phyloP scores from a whole-genome alignment of 2,888 invertebrate genomes.

The Nineta flava region DNA sequence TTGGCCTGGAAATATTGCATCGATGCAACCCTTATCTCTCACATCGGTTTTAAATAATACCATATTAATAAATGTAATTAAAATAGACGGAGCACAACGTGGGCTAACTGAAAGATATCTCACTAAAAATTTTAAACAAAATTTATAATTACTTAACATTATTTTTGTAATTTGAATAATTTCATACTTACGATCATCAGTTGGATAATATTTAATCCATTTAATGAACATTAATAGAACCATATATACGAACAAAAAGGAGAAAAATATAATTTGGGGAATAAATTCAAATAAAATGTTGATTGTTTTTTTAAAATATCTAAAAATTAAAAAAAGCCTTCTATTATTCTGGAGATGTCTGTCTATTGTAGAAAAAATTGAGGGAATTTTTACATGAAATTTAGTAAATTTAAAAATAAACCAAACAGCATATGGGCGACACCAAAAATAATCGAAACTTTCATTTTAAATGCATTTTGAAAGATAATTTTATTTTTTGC shows the following conservation, averaged over 20 bases:
- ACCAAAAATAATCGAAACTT: slow-evolving; percentile 91
- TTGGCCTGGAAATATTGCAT: slow-evolving; percentile 59
- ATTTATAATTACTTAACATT: not conserved
- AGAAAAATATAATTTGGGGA: slow-evolving; percentile 84
- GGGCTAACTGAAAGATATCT: slow-evolving; percentile 19
- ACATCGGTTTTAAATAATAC: slow-evolving; percentile 62
- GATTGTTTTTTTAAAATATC: slow-evolving; percentile 64
- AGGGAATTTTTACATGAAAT: slow-evolving; percentile 53
- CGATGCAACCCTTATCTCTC: slow-evolving; percentile 31
- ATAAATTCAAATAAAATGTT: slow-evolving; percentile 86
- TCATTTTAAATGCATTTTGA: slow-evolving; percentile 86
- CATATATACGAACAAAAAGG: slow-evolving; percentile 90
- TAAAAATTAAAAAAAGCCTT: slow-evolving; percentile 23
- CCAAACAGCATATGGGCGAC: slow-evolving; percentile 96
- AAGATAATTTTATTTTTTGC: slow-evolving; percentile 76
- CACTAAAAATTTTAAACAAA: slow-evolving; percentile 13
- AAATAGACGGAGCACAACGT: slow-evolving; percentile 82
- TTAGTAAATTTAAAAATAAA: slow-evolving; percentile 71
- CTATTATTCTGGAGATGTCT: too few species aligned
- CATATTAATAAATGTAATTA: slow-evolving; percentile 99
- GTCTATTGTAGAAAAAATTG: too few species aligned
- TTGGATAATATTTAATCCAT: slow-evolving; percentile 65
- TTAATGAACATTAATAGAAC: slow-evolving; percentile 89
- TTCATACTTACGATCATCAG: slow-evolving; percentile 21
- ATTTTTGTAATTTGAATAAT: not conserved